phyloP scores from a whole-genome alignment of 2,113 vertebrate species.

The Ramphastos sulfuratus region DNA sequence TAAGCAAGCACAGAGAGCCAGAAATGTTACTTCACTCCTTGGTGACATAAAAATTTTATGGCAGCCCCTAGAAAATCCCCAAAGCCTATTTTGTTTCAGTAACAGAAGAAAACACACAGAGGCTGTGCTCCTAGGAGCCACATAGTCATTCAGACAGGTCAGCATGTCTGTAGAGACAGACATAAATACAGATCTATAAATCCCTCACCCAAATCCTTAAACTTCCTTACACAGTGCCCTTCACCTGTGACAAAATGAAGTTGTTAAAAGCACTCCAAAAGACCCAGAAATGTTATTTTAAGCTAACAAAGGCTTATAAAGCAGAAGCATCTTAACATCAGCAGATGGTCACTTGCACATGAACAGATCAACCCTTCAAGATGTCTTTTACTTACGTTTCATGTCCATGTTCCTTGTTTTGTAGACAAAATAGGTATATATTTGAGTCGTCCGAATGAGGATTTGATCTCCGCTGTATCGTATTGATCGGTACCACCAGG shows the following conservation, averaged over 20 bases:
- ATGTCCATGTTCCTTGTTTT: constrained; percentile 99
- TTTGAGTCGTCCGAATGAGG: constrained; percentile 97
- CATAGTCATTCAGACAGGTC: not conserved
- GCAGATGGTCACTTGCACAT: not conserved
- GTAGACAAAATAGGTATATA: constrained; percentile 98
- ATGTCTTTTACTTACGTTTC: constrained; percentile 88
- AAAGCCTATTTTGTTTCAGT: not conserved
- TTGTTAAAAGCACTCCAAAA: not conserved
- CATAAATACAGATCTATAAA: not conserved
- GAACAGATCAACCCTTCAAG: not conserved
- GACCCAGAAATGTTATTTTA: not conserved
- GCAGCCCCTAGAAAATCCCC: not conserved
- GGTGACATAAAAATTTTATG: not conserved
- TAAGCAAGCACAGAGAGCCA: not conserved
- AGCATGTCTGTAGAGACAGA: not conserved
- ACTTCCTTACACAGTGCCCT: not conserved
- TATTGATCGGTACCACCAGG: constrained; percentile 99
- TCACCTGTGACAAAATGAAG: not conserved
- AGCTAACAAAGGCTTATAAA: not conserved
- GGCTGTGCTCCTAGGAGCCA: not conserved
- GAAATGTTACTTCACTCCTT: not conserved
- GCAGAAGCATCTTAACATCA: not conserved
- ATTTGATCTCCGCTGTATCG: constrained; percentile 98
- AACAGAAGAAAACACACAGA: not conserved
- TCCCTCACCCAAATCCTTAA: not conserved